These are phyloP conservation scores for Lycocorax pyrrhopterus DNA, from an alignment of 2,113 vertebrate species.

Conservation along the genomic window DNA sequence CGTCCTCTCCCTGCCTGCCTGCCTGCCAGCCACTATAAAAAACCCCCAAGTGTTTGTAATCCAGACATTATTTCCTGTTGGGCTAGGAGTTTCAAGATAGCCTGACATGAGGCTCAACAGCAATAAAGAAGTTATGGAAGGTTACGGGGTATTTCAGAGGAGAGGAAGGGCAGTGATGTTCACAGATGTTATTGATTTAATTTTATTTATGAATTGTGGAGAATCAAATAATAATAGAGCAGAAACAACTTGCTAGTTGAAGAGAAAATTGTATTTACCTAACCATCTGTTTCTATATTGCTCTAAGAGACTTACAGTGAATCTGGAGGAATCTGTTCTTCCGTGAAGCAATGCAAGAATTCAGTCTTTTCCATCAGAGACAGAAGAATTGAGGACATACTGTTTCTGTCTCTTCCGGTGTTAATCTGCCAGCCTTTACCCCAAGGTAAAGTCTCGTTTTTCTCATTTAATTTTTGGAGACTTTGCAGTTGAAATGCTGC, in stretches of 20 bases:
- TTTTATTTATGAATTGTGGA: background rate
- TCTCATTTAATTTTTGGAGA: background rate
- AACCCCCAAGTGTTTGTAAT: background rate
- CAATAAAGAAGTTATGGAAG: background rate
- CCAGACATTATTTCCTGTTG: slow-evolving; percentile 23
- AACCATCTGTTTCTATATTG: background rate
- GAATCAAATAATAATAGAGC: background rate
- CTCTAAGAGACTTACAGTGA: background rate
- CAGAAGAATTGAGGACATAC: background rate
- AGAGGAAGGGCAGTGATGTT: background rate
- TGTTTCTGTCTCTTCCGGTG: background rate
- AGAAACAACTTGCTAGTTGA: background rate
- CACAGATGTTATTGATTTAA: slow-evolving; percentile 23
- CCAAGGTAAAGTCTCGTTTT: background rate
- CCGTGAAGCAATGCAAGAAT: background rate
- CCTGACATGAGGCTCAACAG: background rate
- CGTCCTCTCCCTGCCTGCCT: background rate
- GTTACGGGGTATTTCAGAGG: background rate
- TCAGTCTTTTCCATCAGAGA: background rate
- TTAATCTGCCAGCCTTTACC: background rate
- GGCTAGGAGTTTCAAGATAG: background rate
- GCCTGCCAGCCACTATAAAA: background rate
- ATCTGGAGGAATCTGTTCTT: background rate
- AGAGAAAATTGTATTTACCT: background rate
- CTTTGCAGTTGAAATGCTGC: background rate